A percentile compares a stretch with the other conserved stretches of the same genome.
Evolutionary conservation across 2,797 vertebrate genomes (phyloP).

Genomic region (Amniataba percoides): DNA sequence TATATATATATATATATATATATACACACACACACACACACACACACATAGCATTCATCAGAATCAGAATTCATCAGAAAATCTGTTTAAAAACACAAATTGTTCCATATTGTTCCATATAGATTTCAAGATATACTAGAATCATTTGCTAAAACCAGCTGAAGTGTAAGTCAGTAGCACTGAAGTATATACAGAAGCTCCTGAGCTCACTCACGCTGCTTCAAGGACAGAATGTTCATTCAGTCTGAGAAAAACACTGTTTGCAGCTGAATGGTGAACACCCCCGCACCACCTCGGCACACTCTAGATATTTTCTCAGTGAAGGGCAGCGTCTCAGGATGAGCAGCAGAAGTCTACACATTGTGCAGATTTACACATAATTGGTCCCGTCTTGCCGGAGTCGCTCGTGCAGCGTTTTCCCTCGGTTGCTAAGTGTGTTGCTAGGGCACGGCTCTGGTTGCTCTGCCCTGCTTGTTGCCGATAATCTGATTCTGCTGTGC

Average conservation of each 20-base stretch:
- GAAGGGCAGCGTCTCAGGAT: constrained; percentile 38
- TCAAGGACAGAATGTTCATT: constrained; percentile 56
- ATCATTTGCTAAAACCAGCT: neutral
- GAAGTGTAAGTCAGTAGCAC: constrained; percentile 4
- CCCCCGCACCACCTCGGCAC: constrained; percentile 28
- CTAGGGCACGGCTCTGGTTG: constrained; percentile 69
- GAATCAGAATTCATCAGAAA: neutral
- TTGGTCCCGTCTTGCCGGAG: constrained; percentile 50
- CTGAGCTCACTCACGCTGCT: neutral
- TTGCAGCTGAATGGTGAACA: constrained; percentile 40
- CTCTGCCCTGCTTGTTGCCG: constrained; percentile 46
- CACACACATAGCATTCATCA: too few relatives aligned
- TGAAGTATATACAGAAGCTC: neutral
- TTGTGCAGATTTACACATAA: constrained; percentile 53
- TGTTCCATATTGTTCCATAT: neutral
- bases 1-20: too few relatives aligned
- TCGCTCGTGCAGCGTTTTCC: constrained; percentile 40
- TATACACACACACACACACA: too few relatives aligned
- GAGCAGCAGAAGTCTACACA: constrained; percentile 39
- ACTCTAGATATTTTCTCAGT: constrained; percentile 21
- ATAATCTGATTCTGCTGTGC: constrained; percentile 52
- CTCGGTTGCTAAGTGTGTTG: constrained; percentile 80
- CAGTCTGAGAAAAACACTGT: constrained; percentile 34
- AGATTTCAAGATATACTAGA: neutral
- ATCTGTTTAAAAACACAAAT: neutral